phyloP scores from a whole-genome alignment of 2,797 vertebrate genomes.

The Syndactyla subalaris region DNA sequence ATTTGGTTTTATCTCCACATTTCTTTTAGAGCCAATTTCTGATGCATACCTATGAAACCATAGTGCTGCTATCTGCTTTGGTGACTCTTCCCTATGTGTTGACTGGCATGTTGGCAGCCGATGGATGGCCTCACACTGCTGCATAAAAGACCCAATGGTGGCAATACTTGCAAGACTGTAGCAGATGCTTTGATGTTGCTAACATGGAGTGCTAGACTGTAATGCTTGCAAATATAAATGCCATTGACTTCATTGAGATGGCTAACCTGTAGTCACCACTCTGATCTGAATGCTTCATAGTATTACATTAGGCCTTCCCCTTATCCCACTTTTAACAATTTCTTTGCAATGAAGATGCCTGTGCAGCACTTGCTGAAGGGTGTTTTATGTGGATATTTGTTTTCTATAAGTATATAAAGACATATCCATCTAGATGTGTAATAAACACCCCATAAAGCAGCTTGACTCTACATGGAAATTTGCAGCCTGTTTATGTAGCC shows the following conservation, averaged over 20 bases:
- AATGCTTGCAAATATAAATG: neutral
- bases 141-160: neutral
- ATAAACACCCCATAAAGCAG: slow-evolving; percentile 65
- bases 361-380: neutral
- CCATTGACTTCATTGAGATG: neutral
- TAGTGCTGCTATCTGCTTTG: neutral
- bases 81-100: neutral
- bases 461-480: slow-evolving; percentile 59
- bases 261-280: neutral
- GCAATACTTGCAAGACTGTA: neutral
- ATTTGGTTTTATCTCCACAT: neutral
- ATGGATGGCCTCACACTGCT: neutral
- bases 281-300: neutral
- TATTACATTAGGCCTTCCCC: neutral
- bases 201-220: neutral
- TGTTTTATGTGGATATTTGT: slow-evolving; percentile 64
- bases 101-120: neutral
- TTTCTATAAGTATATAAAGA: slow-evolving; percentile 58
- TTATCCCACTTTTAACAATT: neutral
- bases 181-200: neutral
- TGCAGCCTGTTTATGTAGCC: slow-evolving; percentile 61
- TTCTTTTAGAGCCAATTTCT: slow-evolving; percentile 4
- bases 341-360: neutral
- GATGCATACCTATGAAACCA: neutral
- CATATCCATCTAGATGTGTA: slow-evolving; percentile 59